phyloP scores from a whole-genome alignment of 2,113 vertebrate species.

The Pituophis catenifer region DNA sequence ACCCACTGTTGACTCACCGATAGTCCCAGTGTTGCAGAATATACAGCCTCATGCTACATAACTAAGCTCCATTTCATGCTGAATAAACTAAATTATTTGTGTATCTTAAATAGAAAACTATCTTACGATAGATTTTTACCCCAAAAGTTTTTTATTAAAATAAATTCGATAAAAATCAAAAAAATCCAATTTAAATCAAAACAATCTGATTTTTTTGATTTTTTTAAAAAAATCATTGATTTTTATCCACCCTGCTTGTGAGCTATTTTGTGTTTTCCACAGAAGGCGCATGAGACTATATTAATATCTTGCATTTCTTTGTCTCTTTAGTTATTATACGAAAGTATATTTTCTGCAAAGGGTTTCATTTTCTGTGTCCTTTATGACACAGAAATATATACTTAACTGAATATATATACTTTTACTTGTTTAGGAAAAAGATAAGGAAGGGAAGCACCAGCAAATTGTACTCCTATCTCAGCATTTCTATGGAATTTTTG shows the following conservation, averaged over 20 bases:
- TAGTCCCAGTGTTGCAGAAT: no score
- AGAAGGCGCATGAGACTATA: neutral
- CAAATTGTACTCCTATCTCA: neutral
- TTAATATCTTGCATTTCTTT: neutral
- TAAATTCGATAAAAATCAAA: no score
- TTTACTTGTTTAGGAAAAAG: neutral
- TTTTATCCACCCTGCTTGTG: neutral
- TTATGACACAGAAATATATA: neutral
- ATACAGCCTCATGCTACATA: no score
- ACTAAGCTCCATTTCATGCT: no score
- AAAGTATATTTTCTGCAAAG: neutral
- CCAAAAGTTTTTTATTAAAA: no score
- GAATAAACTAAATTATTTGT: no score
- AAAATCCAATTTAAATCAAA: no score
- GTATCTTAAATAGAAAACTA: no score
- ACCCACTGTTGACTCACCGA: no score
- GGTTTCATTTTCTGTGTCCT: neutral
- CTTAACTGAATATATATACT: neutral
- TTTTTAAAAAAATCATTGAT: no score
- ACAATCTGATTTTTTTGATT: no score
- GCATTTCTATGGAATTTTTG: neutral
- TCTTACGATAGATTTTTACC: no score
- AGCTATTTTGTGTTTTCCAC: neutral
- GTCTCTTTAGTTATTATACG: neutral
- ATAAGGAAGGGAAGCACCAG: neutral